Base-by-base conservation (phyloP, 1,140 invertebrate genomes). In the Heliothis subflexa region DNA sequence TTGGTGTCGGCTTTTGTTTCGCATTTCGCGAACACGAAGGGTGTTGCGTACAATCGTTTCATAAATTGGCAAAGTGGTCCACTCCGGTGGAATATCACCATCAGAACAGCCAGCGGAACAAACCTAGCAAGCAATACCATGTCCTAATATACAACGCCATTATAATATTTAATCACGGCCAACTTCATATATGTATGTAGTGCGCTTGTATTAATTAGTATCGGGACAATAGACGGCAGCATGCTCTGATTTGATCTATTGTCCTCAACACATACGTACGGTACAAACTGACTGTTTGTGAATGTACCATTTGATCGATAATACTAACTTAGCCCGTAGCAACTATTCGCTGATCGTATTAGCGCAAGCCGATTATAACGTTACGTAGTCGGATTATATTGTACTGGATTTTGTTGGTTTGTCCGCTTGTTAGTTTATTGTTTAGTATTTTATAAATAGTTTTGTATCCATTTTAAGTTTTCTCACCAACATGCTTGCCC, bases 291-390 rank as follows among this genome's bases (percentile, higher is more conserved):
- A 70, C 40, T 50, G 64, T 49, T 68, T 3, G 9, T 47, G 40
- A 66, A 45, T 45, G 64, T 68, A 49, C 16, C 16, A 50, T 68
- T 68, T 68, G 66, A 52, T 70, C 28, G 66, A 50, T 47, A 70
- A 50, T 50, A 25, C 66, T 14, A 70, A 70, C 66, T 70, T 70
- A 70, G 66, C 66, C 66, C 4, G 16, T 52, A 45, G 66, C 47
- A 28, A 28, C 18, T 28, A 70, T 70, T 70, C 47, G 66, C 50
- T 49, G 66, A 70, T 70, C 45, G 66, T 70, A 70, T 70, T 70
- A 70, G 12, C 40, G 62, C 66, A 50, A 70, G 66, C 66, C 66
- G 66, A 70, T 70, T 70, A 70, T 21, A 50, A 50, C 66, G 47
- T 47, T 47, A 47, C 40, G 14, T 52, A 21, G 45, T n/a, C 66